These are phyloP conservation scores for Halictus ligatus DNA, from an alignment of 2,888 invertebrate genomes.

Conservation along the genomic window DNA sequence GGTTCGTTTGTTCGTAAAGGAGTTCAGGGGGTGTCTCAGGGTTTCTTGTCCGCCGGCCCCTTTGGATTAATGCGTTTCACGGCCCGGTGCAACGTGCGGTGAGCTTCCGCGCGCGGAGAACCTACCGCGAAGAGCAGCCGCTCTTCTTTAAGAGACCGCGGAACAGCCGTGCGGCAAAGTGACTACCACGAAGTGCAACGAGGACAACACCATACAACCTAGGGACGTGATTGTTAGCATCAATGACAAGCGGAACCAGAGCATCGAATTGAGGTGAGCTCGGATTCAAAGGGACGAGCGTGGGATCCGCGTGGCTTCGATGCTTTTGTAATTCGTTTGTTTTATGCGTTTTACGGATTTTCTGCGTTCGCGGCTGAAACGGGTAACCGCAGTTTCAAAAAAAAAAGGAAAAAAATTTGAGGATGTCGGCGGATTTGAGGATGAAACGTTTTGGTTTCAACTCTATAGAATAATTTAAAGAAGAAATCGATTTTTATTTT, in stretches of 20 bases:
- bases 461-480: no score
- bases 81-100: not conserved
- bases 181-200: slow-evolving; percentile 78
- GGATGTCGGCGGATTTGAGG: no score
- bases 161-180: slow-evolving; percentile 75
- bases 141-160: slow-evolving; percentile 36
- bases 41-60: not conserved
- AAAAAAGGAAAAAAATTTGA: no score
- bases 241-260: slow-evolving; percentile 76
- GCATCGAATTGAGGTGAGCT: slow-evolving; percentile 78
- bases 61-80: not conserved
- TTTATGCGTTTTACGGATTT: no score
- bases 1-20: not conserved
- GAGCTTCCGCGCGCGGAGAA: not conserved
- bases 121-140: no score
- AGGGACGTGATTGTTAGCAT: slow-evolving; percentile 80
- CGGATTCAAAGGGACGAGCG: not conserved
- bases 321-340: not conserved
- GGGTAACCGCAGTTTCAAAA: no score
- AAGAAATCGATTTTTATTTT: no score
- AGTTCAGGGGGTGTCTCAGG: not conserved
- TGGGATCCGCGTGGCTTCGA: not conserved
- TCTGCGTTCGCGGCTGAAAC: no score
- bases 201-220: slow-evolving; percentile 76
- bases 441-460: no score